These are phyloP conservation scores for Otocyon megalotis DNA, from an alignment of 2,113 vertebrate genomes.

Conservation along the genomic window DNA sequence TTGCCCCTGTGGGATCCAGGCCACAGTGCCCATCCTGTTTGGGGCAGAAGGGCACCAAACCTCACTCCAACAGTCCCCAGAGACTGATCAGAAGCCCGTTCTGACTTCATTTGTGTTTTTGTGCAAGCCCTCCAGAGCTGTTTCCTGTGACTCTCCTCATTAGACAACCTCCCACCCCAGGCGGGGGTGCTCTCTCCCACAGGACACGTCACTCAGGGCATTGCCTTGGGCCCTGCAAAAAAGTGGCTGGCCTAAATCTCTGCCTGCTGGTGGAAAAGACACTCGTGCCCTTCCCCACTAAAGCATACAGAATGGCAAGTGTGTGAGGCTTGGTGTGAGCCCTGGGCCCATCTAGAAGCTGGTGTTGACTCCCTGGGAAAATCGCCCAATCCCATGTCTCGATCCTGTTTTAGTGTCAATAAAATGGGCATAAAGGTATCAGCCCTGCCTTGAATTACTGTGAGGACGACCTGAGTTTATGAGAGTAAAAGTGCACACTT, in stretches of 20 bases:
- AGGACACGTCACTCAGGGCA: neutral
- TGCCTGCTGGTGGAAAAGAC: neutral
- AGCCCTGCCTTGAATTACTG: neutral
- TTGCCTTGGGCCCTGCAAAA: neutral
- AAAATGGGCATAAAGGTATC: neutral
- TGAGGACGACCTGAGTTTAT: neutral
- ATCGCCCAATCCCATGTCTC: neutral
- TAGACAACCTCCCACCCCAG: neutral
- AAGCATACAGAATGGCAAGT: neutral
- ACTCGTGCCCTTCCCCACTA: neutral
- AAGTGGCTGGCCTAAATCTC: neutral
- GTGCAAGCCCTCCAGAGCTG: neutral
- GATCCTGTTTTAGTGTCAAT: neutral
- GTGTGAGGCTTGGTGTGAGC: neutral
- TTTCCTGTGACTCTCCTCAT: neutral
- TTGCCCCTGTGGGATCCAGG: neutral
- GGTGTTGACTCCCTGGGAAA: neutral
- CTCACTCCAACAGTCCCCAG: neutral
- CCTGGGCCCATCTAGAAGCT: neutral
- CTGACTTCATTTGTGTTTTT: neutral
- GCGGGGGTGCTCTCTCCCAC: neutral
- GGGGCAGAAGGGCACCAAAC: neutral
- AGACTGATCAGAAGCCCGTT: neutral
- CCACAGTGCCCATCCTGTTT: neutral
- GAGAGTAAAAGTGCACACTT: neutral